Conservation (phyloP, 1,140 invertebrate genomes). For the Physella acuta region DNA sequence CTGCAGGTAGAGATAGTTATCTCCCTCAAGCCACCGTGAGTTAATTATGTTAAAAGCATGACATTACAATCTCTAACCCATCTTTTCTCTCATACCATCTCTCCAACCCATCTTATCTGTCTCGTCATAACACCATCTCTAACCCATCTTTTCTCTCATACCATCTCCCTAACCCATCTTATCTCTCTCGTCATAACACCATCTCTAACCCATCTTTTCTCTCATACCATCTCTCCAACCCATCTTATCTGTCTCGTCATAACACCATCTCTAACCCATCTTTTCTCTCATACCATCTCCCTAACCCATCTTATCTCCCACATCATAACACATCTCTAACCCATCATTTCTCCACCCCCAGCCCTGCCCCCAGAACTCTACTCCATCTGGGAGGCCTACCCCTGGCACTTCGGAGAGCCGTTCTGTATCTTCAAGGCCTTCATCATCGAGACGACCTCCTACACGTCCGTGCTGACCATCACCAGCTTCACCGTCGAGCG, state of each 20-base stretch:
- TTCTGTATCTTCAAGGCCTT: constrained; percentile 84
- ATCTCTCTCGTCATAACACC: not conserved
- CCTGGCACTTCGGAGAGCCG: constrained; percentile 81
- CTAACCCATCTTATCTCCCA: not conserved
- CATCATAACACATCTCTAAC: not conserved
- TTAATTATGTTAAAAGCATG: no score
- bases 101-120: not conserved
- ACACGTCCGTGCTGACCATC: constrained; percentile 90
- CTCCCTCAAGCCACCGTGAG: no score
- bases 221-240: not conserved
- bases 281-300: not conserved
- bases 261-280: not conserved
- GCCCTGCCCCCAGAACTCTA: constrained; percentile 86
- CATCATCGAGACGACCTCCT: constrained; percentile 85
- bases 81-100: not conserved
- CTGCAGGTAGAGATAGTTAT: no score
- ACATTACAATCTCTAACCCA: not conserved
- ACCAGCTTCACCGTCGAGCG: constrained; percentile 92
- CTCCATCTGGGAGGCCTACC: constrained; percentile 83
- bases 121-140: not conserved
- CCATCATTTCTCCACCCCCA: not conserved
- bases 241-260: not conserved
- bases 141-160: not conserved
- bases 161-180: not conserved
- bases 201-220: not conserved